A percentile compares a stretch with the other conserved stretches of the same genome.
Evolutionary conservation across 2,113 vertebrate genomes (phyloP).

Genomic region (Leptosomus discolor): DNA sequence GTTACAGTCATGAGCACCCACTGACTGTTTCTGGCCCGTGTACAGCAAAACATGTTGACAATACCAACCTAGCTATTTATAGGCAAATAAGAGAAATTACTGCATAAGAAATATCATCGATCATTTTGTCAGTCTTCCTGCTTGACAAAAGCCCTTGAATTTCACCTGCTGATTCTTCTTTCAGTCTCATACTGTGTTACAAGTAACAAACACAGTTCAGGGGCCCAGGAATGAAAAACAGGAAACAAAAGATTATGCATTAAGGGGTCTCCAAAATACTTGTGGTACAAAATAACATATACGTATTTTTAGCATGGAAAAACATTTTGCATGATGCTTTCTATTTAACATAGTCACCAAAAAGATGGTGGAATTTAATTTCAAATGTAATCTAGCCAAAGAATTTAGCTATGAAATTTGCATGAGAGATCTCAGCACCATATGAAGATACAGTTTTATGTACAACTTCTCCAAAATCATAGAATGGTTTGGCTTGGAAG

Average conservation of each 20-base stretch:
- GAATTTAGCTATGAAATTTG: neutral
- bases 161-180: neutral
- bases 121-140: neutral
- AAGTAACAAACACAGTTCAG: neutral
- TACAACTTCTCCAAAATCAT: neutral
- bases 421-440: neutral
- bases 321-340: neutral
- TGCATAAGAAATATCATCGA: neutral
- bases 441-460: neutral
- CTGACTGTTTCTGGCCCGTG: fast-evolving
- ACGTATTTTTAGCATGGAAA: neutral
- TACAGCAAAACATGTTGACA: neutral
- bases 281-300: neutral
- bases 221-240: neutral
- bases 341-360: neutral
- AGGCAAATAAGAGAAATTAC: neutral
- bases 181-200: neutral
- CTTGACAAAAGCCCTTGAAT: neutral
- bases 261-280: neutral
- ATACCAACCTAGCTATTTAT: neutral
- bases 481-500: too few species aligned
- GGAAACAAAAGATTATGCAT: neutral
- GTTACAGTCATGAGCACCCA: neutral
- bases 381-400: neutral
- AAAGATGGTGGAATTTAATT: neutral